Conservation (phyloP, 2,797 vertebrate species). For the Tenualosa ilisha region DNA sequence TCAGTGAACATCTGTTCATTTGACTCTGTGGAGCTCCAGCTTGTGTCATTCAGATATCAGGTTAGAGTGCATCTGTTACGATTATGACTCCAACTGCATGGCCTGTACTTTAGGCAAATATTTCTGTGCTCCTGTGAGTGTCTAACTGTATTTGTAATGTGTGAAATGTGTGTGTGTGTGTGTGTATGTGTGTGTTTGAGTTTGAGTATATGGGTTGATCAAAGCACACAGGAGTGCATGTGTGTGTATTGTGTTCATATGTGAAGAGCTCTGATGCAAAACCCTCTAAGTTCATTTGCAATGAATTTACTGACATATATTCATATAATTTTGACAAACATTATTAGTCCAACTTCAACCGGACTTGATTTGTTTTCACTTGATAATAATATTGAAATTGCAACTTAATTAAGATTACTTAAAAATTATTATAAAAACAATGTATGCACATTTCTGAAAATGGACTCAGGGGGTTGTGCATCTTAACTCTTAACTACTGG, state of each 20-base stretch:
- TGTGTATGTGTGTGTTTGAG: neutral
- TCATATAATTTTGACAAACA: too few species aligned
- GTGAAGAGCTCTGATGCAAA: too few species aligned
- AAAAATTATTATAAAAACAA: too few species aligned
- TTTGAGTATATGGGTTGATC: neutral
- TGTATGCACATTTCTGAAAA: too few species aligned
- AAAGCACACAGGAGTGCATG: neutral
- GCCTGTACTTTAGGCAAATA: constrained; percentile 20
- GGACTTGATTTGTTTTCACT: too few species aligned
- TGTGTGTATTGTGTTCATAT: neutral
- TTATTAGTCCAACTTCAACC: too few species aligned
- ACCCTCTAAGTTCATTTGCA: too few species aligned
- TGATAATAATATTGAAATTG: too few species aligned
- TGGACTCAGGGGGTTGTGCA: too few species aligned
- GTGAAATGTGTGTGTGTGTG: neutral
- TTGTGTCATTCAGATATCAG: neutral
- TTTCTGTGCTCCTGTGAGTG: constrained; percentile 34
- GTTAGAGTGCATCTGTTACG: constrained; percentile 1
- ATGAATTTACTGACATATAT: too few species aligned
- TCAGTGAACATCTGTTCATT: neutral
- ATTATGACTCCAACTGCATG: constrained; percentile 30
- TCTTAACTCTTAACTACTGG: constrained; percentile 31
- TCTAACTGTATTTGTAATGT: neutral
- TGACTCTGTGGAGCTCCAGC: neutral
- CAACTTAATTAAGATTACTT: neutral